Conservation (phyloP, 2,888 invertebrate genomes). For the Lysandra bellargus region DNA sequence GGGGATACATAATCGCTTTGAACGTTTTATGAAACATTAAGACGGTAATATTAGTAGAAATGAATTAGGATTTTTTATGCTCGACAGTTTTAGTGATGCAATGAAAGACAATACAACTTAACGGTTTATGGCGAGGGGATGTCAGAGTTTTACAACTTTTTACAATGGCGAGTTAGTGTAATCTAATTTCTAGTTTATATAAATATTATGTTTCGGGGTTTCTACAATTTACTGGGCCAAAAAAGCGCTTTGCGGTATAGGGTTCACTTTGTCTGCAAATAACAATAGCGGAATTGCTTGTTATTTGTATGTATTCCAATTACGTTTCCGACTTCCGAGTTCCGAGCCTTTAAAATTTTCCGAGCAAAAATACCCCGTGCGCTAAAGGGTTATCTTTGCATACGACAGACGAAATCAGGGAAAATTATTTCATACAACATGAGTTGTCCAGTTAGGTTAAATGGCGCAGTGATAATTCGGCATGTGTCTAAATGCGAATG, state of each 20-base stretch:
- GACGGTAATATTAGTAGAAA: neutral
- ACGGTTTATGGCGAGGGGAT: neutral
- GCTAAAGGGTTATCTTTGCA: neutral
- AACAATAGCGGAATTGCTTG: too few species aligned
- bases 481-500: constrained; percentile 25
- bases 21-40: constrained; percentile 27
- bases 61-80: constrained; percentile 10
- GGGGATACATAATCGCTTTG: constrained; percentile 7
- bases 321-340: too few species aligned
- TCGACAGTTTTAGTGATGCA: constrained; percentile 6
- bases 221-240: too few species aligned
- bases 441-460: neutral
- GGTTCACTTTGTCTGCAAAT: too few species aligned
- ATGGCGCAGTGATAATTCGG: constrained; percentile 15
- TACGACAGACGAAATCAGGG: neutral
- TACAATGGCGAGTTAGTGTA: neutral
- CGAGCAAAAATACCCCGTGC: too few species aligned
- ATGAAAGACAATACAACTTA: constrained; percentile 5
- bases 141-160: neutral
- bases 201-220: neutral
- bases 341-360: too few species aligned
- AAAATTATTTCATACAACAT: neutral
- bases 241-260: too few species aligned
- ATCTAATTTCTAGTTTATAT: too few species aligned
- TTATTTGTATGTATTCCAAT: too few species aligned